A percentile compares a stretch with the other conserved stretches of the same genome.
These are phyloP conservation scores for Drosophila murphyi DNA, from an alignment of 1,140 invertebrate species.

Conservation along the genomic window DNA sequence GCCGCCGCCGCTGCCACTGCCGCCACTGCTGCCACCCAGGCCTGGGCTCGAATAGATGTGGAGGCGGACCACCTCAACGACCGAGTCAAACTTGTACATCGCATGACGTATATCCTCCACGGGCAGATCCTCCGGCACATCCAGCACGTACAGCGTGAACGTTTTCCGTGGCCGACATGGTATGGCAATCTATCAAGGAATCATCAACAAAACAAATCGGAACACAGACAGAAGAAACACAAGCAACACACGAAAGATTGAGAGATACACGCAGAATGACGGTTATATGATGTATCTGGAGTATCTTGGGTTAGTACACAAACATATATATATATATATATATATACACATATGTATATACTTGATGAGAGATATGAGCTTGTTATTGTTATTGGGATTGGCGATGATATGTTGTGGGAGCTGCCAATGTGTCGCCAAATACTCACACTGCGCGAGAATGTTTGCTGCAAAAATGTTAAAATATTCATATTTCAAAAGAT, in stretches of 20 bases:
- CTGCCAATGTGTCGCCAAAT: slow-evolving; percentile 28
- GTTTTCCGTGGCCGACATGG: slow-evolving; percentile 93
- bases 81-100: slow-evolving; percentile 91
- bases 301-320: not conserved
- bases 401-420: not conserved
- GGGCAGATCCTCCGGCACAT: slow-evolving; percentile 92
- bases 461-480: slow-evolving; percentile 78
- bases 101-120: slow-evolving; percentile 93
- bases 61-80: slow-evolving; percentile 90
- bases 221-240: not conserved
- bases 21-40: slow-evolving; percentile 41
- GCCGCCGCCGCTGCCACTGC: slow-evolving; percentile 23
- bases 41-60: slow-evolving; percentile 84
- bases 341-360: slow-evolving; percentile 1
- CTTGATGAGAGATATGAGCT: not conserved
- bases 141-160: slow-evolving; percentile 91
- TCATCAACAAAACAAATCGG: slow-evolving; percentile 8
- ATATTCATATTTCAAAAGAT: slow-evolving; percentile 33
- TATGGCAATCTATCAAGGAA: slow-evolving; percentile 88
- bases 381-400: not conserved
- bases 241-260: not conserved
- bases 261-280: not conserved
- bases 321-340: not conserved
- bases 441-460: slow-evolving; percentile 78
- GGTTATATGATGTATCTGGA: not conserved